Evolutionary conservation across 2,888 invertebrate genomes (phyloP).

Genomic region (Caenorhabditis wallacei): DNA sequence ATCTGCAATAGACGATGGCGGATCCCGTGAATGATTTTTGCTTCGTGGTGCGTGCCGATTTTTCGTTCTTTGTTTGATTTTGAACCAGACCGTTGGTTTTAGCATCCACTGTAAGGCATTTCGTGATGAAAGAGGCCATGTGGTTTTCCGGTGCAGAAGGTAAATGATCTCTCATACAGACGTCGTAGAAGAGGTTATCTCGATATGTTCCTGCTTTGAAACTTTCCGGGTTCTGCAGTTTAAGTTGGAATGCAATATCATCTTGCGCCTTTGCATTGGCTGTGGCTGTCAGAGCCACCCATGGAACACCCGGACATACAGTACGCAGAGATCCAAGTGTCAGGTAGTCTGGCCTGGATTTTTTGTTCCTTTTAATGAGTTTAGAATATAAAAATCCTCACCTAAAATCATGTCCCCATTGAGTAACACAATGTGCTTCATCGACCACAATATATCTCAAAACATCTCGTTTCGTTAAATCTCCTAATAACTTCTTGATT

Average conservation of each 20-base stretch:
- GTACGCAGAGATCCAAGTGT: conserved; percentile 89
- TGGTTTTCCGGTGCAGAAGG: conserved; percentile 76
- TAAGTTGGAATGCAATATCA: conserved; percentile 90
- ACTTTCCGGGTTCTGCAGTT: conserved; percentile 86
- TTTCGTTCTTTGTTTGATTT: conserved; percentile 39
- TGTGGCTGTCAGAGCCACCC: conserved; percentile 93
- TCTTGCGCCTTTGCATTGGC: conserved; percentile 90
- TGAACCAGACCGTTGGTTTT: neutral
- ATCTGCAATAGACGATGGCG: conserved; percentile 95
- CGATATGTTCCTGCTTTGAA: conserved; percentile 90
- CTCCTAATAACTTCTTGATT: conserved; percentile 74
- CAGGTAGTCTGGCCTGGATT: conserved; percentile 91
- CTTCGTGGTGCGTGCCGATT: conserved; percentile 29
- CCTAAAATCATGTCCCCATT: conserved; percentile 98
- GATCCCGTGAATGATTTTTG: conserved; percentile 67
- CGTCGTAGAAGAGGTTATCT: conserved; percentile 95
- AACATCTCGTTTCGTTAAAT: conserved; percentile 86
- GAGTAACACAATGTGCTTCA: conserved; percentile 97
- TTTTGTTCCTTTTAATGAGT: neutral
- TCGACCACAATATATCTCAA: conserved; percentile 95
- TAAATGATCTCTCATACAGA: conserved; percentile 91
- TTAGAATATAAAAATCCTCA: conserved; percentile 6
- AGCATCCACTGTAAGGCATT: conserved; percentile 53
- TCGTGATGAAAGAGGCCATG: conserved; percentile 86
- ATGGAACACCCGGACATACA: conserved; percentile 86